Evolutionary conservation across 1,140 invertebrate genomes (phyloP).

Genomic region (Drosophila kurseongensis): DNA sequence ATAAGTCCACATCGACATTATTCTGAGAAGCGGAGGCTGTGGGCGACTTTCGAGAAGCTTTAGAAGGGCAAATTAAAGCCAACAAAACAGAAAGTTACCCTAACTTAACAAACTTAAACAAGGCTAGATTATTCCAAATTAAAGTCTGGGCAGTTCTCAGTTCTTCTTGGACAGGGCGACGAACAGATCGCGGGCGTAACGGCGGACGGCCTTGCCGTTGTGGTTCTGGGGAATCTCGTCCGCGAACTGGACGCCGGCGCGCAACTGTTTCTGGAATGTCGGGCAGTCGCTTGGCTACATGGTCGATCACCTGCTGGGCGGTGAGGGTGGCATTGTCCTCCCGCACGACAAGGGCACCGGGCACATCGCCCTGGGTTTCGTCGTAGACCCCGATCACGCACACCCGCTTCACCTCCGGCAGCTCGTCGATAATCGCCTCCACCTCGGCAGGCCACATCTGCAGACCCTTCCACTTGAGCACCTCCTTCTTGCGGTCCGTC

Average conservation of each 20-base stretch:
- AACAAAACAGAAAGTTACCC: background rate
- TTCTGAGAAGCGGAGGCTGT: background rate
- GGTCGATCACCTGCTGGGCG: slow-evolving; percentile 51
- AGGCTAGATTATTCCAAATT: slow-evolving; percentile 13
- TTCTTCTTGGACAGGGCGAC: slow-evolving; percentile 40
- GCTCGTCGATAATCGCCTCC: slow-evolving; percentile 51
- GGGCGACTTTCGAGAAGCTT: background rate
- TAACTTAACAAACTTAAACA: slow-evolving; percentile 23
- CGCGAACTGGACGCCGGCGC: slow-evolving; percentile 87
- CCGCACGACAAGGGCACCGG: slow-evolving; percentile 58
- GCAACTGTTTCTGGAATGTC: slow-evolving; percentile 85
- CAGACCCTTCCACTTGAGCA: slow-evolving; percentile 88
- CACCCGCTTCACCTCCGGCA: slow-evolving; percentile 52
- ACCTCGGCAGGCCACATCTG: slow-evolving; percentile 80
- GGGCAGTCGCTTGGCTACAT: slow-evolving; percentile 68
- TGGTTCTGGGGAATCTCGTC: slow-evolving; percentile 87
- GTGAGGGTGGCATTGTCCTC: slow-evolving; percentile 27
- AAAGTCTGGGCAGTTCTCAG: background rate
- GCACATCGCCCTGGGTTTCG: slow-evolving; percentile 46
- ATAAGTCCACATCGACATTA: background rate
- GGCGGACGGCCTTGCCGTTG: slow-evolving; percentile 88
- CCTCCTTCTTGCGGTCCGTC: slow-evolving; percentile 90
- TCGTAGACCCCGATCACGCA: slow-evolving; percentile 70
- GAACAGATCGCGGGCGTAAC: slow-evolving; percentile 82
- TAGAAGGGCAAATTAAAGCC: background rate